A percentile compares a stretch with the other conserved stretches of the same genome.
These are phyloP conservation scores for Noctua janthe DNA, from an alignment of 2,888 invertebrate genomes.

Conservation along the genomic window DNA sequence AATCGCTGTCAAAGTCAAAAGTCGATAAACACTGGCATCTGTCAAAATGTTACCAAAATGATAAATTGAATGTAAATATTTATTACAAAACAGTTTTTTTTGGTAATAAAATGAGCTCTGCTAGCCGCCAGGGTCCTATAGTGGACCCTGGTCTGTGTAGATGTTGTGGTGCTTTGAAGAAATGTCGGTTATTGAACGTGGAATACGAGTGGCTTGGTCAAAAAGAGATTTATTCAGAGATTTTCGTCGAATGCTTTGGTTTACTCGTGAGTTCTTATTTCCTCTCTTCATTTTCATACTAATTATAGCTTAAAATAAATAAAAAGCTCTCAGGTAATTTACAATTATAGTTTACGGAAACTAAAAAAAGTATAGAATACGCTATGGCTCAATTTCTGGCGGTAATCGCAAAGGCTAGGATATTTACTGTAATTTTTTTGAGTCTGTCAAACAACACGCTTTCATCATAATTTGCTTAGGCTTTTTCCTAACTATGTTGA, in stretches of 20 bases:
- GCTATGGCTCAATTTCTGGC: background rate
- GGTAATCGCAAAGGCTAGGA: too few relatives aligned
- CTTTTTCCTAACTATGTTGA: background rate
- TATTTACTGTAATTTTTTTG: too few relatives aligned
- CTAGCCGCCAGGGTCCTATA: slow-evolving; percentile 78
- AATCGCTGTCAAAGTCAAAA: slow-evolving; percentile 36
- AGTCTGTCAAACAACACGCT: too few relatives aligned
- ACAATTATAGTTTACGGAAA: too few relatives aligned
- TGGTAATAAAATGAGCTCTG: slow-evolving; percentile 64
- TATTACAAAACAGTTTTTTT: slow-evolving; percentile 14
- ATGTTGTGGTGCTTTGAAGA: slow-evolving; percentile 82
- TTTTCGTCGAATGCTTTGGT: slow-evolving; percentile 85
- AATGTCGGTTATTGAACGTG: slow-evolving; percentile 82
- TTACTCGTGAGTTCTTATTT: slow-evolving; percentile 75
- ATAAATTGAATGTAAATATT: slow-evolving; percentile 55
- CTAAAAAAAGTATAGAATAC: background rate
- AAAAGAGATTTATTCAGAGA: slow-evolving; percentile 83
- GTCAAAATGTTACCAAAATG: slow-evolving; percentile 34
- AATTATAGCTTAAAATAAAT: too few relatives aligned
- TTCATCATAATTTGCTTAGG: background rate
- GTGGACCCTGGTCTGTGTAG: slow-evolving; percentile 82
- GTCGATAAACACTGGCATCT: slow-evolving; percentile 42
- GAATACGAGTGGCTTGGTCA: slow-evolving; percentile 83
- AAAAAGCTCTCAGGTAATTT: too few relatives aligned
- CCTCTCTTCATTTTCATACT: background rate